Conservation (phyloP, 2,888 invertebrate species). For the Drosophila peninsularis region DNA sequence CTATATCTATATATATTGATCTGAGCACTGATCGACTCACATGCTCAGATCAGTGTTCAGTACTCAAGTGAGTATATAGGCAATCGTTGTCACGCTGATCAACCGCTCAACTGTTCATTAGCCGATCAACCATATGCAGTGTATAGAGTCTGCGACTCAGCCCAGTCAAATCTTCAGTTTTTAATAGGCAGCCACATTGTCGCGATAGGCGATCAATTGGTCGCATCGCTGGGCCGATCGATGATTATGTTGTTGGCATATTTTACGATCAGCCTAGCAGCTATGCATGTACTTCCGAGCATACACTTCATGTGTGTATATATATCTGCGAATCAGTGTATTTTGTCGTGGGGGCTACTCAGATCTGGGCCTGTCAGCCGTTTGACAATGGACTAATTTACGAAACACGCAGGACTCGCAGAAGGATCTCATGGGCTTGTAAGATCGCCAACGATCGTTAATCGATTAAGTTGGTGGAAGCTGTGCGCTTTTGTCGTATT, state of each 20-base stretch:
- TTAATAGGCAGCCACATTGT: conserved; percentile 66
- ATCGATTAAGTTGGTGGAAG: conserved; percentile 75
- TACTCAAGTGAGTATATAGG: background rate
- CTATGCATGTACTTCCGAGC: conserved; percentile 35
- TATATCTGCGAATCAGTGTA: background rate
- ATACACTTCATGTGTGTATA: background rate
- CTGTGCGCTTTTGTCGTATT: conserved; percentile 54
- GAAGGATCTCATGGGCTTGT: conserved; percentile 12
- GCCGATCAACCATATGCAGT: conserved; percentile 13
- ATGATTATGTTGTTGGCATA: conserved; percentile 74
- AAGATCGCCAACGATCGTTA: conserved; percentile 53
- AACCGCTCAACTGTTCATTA: background rate
- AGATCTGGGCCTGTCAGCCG: conserved; percentile 46
- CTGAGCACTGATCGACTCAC: background rate
- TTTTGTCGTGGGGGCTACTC: conserved; percentile 12
- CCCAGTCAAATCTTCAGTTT: background rate
- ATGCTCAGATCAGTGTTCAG: background rate
- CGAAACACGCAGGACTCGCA: conserved; percentile 65
- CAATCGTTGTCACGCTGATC: too few species aligned
- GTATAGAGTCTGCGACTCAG: conserved; percentile 30
- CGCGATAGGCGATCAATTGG: conserved; percentile 59
- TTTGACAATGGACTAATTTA: conserved; percentile 77
- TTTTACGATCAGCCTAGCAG: conserved; percentile 69
- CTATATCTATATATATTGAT: too few species aligned
- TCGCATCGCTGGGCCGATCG: conserved; percentile 36